Evolutionary conservation across 2,888 invertebrate genomes (phyloP).

Genomic region (Trachelus stipa): DNA sequence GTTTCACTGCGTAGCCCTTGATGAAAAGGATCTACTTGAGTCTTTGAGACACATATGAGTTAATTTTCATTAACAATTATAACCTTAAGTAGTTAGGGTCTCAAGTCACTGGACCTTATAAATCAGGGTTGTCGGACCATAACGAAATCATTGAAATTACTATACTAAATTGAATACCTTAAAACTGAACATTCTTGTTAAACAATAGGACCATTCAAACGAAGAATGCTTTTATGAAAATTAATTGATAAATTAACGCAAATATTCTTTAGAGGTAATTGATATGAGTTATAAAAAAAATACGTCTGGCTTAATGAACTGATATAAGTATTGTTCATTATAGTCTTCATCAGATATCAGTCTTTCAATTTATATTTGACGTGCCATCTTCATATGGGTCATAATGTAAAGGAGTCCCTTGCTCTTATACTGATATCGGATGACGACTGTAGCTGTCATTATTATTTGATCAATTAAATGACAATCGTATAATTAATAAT

Average conservation of each 20-base stretch:
- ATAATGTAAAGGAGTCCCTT: background rate
- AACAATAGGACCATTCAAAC: background rate
- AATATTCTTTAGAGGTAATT: background rate
- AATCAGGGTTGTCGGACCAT: conserved; percentile 24
- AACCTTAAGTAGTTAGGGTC: conserved; percentile 43
- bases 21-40: conserved; percentile 32
- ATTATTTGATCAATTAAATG: background rate
- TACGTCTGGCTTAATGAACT: background rate
- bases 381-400: background rate
- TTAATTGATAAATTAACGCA: background rate
- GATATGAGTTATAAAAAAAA: background rate
- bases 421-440: background rate
- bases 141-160: background rate
- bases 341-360: background rate
- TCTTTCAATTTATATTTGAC: background rate
- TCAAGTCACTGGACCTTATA: conserved; percentile 45
- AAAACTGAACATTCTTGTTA: background rate
- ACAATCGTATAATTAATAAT: background rate
- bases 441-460: background rate
- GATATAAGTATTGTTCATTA: background rate
- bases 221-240: background rate
- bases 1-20: conserved; percentile 39
- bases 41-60: conserved; percentile 47
- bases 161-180: background rate
- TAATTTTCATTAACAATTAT: conserved; percentile 29